Evolutionary conservation across 2,797 vertebrate species (phyloP).

Genomic region (Pseudopleuronectes americanus): DNA sequence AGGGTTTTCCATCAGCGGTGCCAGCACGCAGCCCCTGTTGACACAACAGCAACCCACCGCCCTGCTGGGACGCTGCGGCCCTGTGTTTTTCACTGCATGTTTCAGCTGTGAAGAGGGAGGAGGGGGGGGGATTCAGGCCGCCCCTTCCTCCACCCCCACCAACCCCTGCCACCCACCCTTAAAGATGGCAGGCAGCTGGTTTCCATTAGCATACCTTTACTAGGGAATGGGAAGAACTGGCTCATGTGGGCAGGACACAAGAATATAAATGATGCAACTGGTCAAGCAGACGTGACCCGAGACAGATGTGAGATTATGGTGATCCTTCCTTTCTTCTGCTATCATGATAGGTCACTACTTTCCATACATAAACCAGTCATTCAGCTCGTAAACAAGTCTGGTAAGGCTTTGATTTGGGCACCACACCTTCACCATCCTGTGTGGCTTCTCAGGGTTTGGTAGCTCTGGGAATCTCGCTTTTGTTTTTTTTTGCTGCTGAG

Average conservation of each 20-base stretch:
- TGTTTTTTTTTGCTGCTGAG: slow-evolving; percentile 27
- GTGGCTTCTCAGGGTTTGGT: slow-evolving; percentile 35
- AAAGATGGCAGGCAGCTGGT: slow-evolving; percentile 82
- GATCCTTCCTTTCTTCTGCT: slow-evolving; percentile 52
- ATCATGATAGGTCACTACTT: slow-evolving; percentile 23
- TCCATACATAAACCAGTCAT: slow-evolving; percentile 28
- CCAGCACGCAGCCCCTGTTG: slow-evolving; percentile 59
- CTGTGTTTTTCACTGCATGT: slow-evolving; percentile 64
- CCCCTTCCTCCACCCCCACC: slow-evolving; percentile 4
- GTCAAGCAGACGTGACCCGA: slow-evolving; percentile 59
- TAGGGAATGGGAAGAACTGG: slow-evolving; percentile 64
- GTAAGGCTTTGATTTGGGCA: slow-evolving; percentile 35
- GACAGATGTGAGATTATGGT: slow-evolving; percentile 59
- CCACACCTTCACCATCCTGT: slow-evolving; percentile 53
- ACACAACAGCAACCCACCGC: slow-evolving; percentile 65
- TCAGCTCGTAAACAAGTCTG: slow-evolving; percentile 48
- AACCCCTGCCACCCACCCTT: slow-evolving; percentile 14
- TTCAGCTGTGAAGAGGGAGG: slow-evolving; percentile 46
- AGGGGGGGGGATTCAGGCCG: slow-evolving; percentile 18
- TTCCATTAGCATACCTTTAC: slow-evolving; percentile 83
- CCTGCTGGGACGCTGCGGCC: slow-evolving; percentile 56
- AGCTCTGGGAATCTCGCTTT: slow-evolving; percentile 20
- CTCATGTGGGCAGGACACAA: slow-evolving; percentile 76
- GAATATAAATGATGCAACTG: slow-evolving; percentile 77
- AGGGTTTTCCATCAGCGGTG: slow-evolving; percentile 70